A percentile compares a stretch with the other conserved stretches of the same genome.
phyloP scores from a whole-genome alignment of 2,113 vertebrate species.

The Myiagra hebetior region DNA sequence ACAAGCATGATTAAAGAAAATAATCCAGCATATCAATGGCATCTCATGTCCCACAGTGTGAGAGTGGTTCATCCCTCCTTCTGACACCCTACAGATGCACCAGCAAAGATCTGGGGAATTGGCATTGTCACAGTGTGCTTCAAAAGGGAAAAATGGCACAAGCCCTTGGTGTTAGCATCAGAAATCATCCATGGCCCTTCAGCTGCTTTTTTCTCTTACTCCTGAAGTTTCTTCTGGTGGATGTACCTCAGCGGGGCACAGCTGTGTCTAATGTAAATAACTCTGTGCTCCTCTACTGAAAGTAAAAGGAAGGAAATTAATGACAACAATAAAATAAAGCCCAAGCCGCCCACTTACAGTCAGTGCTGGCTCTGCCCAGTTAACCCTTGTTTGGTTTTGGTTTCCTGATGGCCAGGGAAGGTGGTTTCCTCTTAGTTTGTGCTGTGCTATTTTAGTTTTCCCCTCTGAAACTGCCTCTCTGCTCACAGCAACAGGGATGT shows the following conservation, averaged over 20 bases:
- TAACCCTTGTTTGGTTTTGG: slow-evolving; percentile 31
- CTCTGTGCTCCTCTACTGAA: not conserved
- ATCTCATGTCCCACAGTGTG: not conserved
- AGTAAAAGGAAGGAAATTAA: slow-evolving; percentile 55
- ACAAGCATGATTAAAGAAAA: not conserved
- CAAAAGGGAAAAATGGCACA: not conserved
- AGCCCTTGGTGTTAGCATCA: not conserved
- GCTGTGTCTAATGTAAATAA: slow-evolving; percentile 12
- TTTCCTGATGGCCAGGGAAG: not conserved
- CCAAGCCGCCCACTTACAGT: not conserved
- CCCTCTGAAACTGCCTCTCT: not conserved
- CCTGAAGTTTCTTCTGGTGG: not conserved
- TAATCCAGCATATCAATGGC: not conserved
- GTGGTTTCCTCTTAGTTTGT: not conserved
- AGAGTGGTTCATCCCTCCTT: not conserved
- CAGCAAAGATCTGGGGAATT: not conserved
- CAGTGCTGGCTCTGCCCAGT: not conserved
- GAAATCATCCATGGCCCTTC: not conserved
- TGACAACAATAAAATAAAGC: slow-evolving; percentile 32
- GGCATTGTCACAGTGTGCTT: not conserved
- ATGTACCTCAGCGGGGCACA: not conserved
- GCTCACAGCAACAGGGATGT: not conserved
- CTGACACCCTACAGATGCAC: not conserved
- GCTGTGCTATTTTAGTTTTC: not conserved
- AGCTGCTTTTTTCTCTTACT: not conserved